Evolutionary conservation across 1,140 invertebrate genomes (phyloP), one percentile per base, ranked within the genome.

Genomic region (Polyergus mexicanus): DNA sequence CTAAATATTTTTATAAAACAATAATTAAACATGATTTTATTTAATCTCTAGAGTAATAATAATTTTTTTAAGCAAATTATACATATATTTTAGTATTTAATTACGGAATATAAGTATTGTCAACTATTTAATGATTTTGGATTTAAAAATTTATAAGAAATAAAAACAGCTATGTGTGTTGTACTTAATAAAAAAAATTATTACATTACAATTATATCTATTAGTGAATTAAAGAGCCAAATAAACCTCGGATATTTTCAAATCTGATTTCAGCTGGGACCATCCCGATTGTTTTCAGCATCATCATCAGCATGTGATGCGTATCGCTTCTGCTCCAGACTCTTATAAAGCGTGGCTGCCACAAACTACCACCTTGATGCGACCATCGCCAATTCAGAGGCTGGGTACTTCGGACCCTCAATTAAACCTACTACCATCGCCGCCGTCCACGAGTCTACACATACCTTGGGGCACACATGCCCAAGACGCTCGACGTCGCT

Each of bases 251-350:
- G 16, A 47, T 56, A 60, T 89, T 86, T 28, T n/a, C 6, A 44
- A 11, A 58, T 74, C 63, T 71, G 35, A 38, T 68, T 56, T 77
- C 76, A 94, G 94, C 72, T 94, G 94, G 93, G 92, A 94, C 60
- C 96, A 96, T 91, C 90, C 90, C 2, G 93, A 94, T 28, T 85
- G 86, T 25, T 90, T 91, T 51, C 89, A 93, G 7, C 90, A 90
- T 75, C 93, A 92, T 72, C 94, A 94, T 47, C 95, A 96, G 86
- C 96, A 96, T 88, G 96, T 97, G 16, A 97, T 96, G 8, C 96
- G 98, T 41, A 98, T 98, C 25, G 97, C 97, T 0, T 98, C 97
- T 11, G 98, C 97, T 3, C 98, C 98, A 3, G 97, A 97, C 91
- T 96, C 96, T 1, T 96, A 95, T 93, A 95, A 94, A 87, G 96